Base-by-base conservation (phyloP, 2,888 invertebrate genomes). In the Hedya salicella region DNA sequence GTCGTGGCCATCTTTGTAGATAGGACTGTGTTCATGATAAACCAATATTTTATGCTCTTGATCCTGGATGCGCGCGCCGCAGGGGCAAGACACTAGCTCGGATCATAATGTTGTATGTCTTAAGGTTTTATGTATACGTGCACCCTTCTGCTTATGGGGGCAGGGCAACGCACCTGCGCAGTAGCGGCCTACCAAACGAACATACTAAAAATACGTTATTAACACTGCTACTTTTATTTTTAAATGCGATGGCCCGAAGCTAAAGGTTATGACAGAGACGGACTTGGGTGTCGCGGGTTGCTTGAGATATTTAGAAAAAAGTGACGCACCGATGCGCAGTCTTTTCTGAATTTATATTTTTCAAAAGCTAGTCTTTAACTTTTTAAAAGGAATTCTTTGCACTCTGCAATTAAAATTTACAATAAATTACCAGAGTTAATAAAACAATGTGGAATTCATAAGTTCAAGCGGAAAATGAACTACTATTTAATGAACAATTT, bases 201-300 rank as follows among this genome's bases (percentile, higher is more conserved):
- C 78, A 78, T 56, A 80, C 78, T 84, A 83, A 83, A 87, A 85
- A 86, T 87, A 89, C 88, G 85, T 88, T 91, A 92, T 90, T 91
- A 91, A 88, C 86, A 84, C 84, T 72, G 76, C 78, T 83, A 84
- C 87, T 90, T 91, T 91, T 91, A 89, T 91, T 92, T 91, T 91
- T 89, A 85, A 84, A 85, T 78, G 81, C 84, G 86, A 88, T 87
- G 83, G 89, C 91, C 88, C 79, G 87, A 81, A 91, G 91, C 87
- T 88, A 92, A 91, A 92, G 91, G 91, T 91, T 91, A 92, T 75
- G 65, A 50, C 89, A 85, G 90, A 75, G 81, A 73, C 76, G 88
- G 73, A 89, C 68, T 86, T 60, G 62, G 73, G 40, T 30, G 44
- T 21, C 11, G 21, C 19, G 6, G 21, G 21, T 48, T 46, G 11